Percentiles rank a stretch among this genome's conserved stretches.
These are phyloP conservation scores for Cyphomyrmex costatus DNA, from an alignment of 1,140 invertebrate genomes.

Conservation along the genomic window DNA sequence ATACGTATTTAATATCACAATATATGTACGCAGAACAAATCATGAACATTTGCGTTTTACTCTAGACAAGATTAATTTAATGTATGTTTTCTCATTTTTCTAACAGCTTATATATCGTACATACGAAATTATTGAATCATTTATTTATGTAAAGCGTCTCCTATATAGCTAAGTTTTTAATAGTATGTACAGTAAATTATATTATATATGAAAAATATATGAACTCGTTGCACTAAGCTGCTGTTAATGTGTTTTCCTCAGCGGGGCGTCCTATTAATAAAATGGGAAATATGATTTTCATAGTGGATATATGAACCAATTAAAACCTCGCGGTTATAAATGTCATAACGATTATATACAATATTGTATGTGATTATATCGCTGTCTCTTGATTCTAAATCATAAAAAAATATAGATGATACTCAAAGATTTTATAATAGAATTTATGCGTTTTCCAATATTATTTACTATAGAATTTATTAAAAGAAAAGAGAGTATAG, in stretches of 20 bases:
- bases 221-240: not conserved
- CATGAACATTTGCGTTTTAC: not conserved
- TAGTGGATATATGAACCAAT: not conserved
- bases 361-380: not conserved
- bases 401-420: not conserved
- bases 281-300: conserved; percentile 31
- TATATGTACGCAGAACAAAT: not conserved
- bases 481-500: not conserved
- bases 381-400: not conserved
- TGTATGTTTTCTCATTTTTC: not conserved
- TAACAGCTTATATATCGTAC: not conserved
- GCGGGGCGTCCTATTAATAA: not conserved
- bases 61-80: not conserved
- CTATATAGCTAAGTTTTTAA: conserved; percentile 3
- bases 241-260: not conserved
- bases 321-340: not conserved
- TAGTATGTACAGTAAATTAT: not conserved
- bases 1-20: not conserved
- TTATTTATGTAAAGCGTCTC: not conserved
- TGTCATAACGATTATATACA: not conserved
- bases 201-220: conserved; percentile 21
- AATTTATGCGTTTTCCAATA: not conserved
- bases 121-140: not conserved
- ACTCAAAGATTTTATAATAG: not conserved
- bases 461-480: not conserved